Base-by-base conservation (phyloP, 2,797 vertebrate species). In the Apogon hyalosoma region DNA sequence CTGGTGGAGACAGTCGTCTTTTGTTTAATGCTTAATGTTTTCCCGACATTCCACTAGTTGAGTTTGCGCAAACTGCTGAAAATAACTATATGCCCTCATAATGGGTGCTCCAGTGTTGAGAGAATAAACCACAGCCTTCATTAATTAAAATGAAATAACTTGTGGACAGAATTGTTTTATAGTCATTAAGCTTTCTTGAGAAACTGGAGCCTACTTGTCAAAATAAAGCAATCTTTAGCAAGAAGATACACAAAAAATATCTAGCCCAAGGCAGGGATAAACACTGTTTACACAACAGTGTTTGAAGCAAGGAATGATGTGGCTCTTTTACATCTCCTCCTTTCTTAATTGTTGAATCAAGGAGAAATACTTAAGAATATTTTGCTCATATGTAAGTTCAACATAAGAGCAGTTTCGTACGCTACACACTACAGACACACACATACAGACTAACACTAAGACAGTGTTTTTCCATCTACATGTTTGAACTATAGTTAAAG, bases 141-240 rank as follows among this genome's bases (percentile, higher is more conserved):
- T 90, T 92, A 88, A 90, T 84, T 87, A 80, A 70, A 61, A 84
- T 75, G 80, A 86, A 80, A 79, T 77, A 77, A 87, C 76, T 82
- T 49, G 71, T 47, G 50, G 77, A 86, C 77, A 68, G 73, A 87
- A 71, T 84, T 75, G 66, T 80, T 87, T 82, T 84, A 39, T 53
- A 68, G 79, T 81, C 75, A 80, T 87, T 83, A 87, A 83, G 54
- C 75, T 63, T 45, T 82, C 82, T 77, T 73, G 64, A 88, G 70
- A 82, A 86, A 85, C 53, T 54, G 60, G 62, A 88, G 85, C 47
- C 11, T 57, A 67, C 77, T 69, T 77, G 71, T 84, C 66, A 64
- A 72, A 75, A 52, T 66, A 55, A 54, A 75, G 61, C 42, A 77
- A 63, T 82, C 70, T 72, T 77, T 65, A 71, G 59, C 28, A 59